phyloP scores from a whole-genome alignment of 2,797 vertebrate genomes.

The Thunnus albacares region DNA sequence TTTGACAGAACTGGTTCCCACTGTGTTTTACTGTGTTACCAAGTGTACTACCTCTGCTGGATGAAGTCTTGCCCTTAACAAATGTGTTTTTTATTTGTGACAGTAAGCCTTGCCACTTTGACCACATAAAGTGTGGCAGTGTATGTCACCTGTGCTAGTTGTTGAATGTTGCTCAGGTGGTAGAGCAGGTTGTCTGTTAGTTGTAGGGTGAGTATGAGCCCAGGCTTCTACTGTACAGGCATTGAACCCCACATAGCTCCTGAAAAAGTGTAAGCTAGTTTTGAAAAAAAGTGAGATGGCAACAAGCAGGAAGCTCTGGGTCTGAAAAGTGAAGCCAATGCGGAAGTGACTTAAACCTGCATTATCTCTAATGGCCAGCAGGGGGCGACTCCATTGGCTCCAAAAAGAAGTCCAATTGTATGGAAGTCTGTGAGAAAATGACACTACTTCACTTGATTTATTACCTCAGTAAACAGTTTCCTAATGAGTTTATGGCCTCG shows the following conservation, averaged over 20 bases:
- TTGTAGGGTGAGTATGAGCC: not conserved
- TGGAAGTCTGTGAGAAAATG: too few relatives aligned
- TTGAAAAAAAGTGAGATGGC: not conserved
- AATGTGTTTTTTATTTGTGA: slow-evolving; percentile 3
- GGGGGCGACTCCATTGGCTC: too few relatives aligned
- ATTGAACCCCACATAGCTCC: not conserved
- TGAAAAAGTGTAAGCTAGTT: not conserved
- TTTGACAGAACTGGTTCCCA: too few relatives aligned
- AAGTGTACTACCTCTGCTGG: not conserved
- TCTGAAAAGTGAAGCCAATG: too few relatives aligned
- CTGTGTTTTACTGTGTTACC: not conserved
- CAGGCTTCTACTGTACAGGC: not conserved
- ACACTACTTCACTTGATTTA: too few relatives aligned
- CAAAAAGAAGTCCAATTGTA: too few relatives aligned
- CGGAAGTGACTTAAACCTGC: too few relatives aligned
- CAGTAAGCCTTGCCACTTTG: not conserved
- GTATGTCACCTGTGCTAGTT: not conserved
- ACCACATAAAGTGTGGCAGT: too few relatives aligned
- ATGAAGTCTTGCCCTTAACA: not conserved
- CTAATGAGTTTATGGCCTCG: too few relatives aligned
- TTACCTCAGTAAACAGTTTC: too few relatives aligned
- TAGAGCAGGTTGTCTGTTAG: not conserved
- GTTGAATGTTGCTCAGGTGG: not conserved
- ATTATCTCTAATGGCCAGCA: too few relatives aligned
- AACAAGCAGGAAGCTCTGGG: too few relatives aligned